Evolutionary conservation across 2,797 vertebrate species (phyloP), one percentile per base, ranked within the genome.

Genomic region (Brachymystax lenok): DNA sequence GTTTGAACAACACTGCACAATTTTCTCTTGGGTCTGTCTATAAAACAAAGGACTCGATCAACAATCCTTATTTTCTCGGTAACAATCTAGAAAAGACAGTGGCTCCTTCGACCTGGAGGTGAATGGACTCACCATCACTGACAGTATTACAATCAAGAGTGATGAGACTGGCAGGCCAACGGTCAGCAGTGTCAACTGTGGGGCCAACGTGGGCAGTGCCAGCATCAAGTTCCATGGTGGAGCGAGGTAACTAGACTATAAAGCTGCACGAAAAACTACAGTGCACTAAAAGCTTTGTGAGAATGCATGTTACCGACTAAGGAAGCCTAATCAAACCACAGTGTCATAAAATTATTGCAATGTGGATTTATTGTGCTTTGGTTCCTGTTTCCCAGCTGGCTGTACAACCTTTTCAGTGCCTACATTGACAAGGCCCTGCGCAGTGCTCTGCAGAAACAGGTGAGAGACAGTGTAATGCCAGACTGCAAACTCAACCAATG

Each of bases 61-160:
- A 46, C 40, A 46, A 46, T 77, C 19, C 21, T 1, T n/a, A 13
- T 52, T 33, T 3, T 35, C 21, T 64, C 64, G 63, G 16, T 70
- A 3, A 56, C 69, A 69, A 1, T 24, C 81, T 78, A 96, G 95
- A 77, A 93, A 87, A 77, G 78, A 94, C 85, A 89, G 83, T 0
- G 94, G 95, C 64, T 90, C 91, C 1, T 95, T 96, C 75, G 91
- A 94, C 21, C 61, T 95, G 83, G 73, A 71, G 0, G 85, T 95
- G 71, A 91, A 54, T 0, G 84, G 78, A 14, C 81, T 96, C 67
- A 79, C 85, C 0, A 86, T 95, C 75, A 73, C 77, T 1, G 69
- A 81, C 0, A 90, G 33, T 13, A 79, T 95, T 4, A 78, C 70
- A 13, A 61, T 95, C 59, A 82, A 66, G 10, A 93, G 80, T 0